These are phyloP conservation scores for Epizoanthus ramosus DNA, from an alignment of 92 coral and sea anemone species.

Conservation along the genomic window DNA sequence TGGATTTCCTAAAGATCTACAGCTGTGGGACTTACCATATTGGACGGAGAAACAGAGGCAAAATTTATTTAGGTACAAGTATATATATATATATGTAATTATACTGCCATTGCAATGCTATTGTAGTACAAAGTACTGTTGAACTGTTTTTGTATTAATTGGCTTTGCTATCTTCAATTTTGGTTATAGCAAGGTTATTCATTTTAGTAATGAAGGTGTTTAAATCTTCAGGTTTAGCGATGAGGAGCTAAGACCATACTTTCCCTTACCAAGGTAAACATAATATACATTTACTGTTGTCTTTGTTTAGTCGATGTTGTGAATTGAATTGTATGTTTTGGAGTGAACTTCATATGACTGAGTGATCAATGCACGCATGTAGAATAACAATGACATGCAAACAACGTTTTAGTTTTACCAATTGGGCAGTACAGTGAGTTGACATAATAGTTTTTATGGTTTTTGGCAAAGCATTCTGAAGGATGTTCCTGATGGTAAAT, in stretches of 20 bases:
- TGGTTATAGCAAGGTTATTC: not conserved
- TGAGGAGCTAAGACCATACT: constrained; percentile 81
- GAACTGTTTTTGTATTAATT: too few relatives aligned
- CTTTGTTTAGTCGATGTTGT: not conserved
- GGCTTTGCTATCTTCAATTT: not conserved
- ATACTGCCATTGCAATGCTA: not conserved
- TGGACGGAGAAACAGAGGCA: constrained; percentile 84
- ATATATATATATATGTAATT: not conserved
- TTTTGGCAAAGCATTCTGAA: too few relatives aligned
- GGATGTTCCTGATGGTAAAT: too few relatives aligned
- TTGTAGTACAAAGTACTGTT: not conserved
- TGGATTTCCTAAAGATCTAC: constrained; percentile 66
- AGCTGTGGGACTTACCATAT: constrained; percentile 78
- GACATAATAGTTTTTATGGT: too few relatives aligned
- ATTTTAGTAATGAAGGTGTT: not conserved
- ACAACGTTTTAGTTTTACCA: too few relatives aligned
- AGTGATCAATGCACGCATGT: too few relatives aligned
- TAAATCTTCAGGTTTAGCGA: constrained; percentile 63
- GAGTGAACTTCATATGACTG: too few relatives aligned
- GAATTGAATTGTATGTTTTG: not conserved
- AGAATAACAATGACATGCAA: too few relatives aligned
- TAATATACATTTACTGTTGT: not conserved
- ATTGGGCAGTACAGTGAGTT: too few relatives aligned
- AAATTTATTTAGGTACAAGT: constrained; percentile 66
- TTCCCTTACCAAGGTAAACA: constrained; percentile 77